These are phyloP conservation scores for Otus sunia DNA, from an alignment of 2,113 vertebrate genomes.

Conservation along the genomic window DNA sequence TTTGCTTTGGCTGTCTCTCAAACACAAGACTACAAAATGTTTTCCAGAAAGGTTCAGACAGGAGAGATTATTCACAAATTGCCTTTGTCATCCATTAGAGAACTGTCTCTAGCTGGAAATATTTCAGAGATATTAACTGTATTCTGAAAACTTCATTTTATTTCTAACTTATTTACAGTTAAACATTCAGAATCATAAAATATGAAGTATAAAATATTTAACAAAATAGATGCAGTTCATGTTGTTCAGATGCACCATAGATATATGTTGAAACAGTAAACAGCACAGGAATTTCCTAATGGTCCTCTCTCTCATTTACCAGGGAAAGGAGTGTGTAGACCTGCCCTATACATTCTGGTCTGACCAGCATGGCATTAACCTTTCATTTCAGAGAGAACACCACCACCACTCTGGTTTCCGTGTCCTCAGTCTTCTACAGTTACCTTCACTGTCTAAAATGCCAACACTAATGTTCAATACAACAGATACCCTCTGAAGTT, in stretches of 20 bases:
- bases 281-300: conserved; percentile 15
- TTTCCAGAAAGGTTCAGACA: not conserved
- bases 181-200: conserved; percentile 66
- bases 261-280: conserved; percentile 58
- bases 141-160: conserved; percentile 67
- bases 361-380: not conserved
- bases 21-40: not conserved
- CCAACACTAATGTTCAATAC: not conserved
- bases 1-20: not conserved
- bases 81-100: not conserved
- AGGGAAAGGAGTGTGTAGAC: not conserved
- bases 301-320: not conserved
- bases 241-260: conserved; percentile 59
- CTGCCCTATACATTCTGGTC: not conserved
- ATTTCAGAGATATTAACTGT: conserved; percentile 60
- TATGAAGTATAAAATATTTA: conserved; percentile 67
- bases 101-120: conserved; percentile 47
- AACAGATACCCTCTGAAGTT: conserved; percentile 5
- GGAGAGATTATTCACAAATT: not conserved
- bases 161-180: conserved; percentile 70
- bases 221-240: conserved; percentile 63
- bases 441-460: not conserved
- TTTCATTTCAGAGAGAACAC: not conserved
- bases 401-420: not conserved
- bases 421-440: not conserved